Percentiles rank a stretch among this genome's conserved stretches.
These are phyloP conservation scores for Apis cerana DNA, from an alignment of 1,140 invertebrate genomes.

Conservation along the genomic window DNA sequence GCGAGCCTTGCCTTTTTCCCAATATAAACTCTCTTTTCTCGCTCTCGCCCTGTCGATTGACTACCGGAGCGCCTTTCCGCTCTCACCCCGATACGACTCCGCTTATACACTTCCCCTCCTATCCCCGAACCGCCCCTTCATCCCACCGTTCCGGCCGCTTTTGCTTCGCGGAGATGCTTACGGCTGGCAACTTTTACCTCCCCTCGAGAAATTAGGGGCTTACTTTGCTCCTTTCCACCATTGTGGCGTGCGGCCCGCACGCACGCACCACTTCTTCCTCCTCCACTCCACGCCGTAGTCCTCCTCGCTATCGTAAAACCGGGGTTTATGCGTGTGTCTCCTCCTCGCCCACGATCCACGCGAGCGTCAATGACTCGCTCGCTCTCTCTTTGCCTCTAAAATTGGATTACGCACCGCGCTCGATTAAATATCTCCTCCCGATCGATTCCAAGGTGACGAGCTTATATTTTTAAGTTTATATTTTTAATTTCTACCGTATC, in stretches of 20 bases:
- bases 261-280: slow-evolving; percentile 14
- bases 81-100: slow-evolving; percentile 57
- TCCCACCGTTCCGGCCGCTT: not conserved
- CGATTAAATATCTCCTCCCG: slow-evolving; percentile 4
- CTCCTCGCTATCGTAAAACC: slow-evolving; percentile 42
- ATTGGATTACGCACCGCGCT: slow-evolving; percentile 15
- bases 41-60: slow-evolving; percentile 75
- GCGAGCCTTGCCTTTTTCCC: slow-evolving; percentile 66
- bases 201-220: slow-evolving; percentile 80
- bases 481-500: too few species aligned
- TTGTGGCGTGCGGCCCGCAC: slow-evolving; percentile 13
- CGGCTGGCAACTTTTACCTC: slow-evolving; percentile 78
- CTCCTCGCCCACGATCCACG: slow-evolving; percentile 3
- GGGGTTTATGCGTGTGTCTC: slow-evolving; percentile 45
- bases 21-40: slow-evolving; percentile 79
- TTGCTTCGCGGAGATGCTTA: slow-evolving; percentile 71
- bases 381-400: not conserved
- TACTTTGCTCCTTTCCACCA: slow-evolving; percentile 70
- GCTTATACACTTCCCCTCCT: slow-evolving; percentile 32
- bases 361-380: slow-evolving; percentile 27
- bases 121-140: not conserved
- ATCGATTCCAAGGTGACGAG: not conserved
- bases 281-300: not conserved
- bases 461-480: too few species aligned
- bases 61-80: slow-evolving; percentile 67